Base-by-base conservation (phyloP, 2,797 vertebrate genomes). In the Euthynnus affinis region DNA sequence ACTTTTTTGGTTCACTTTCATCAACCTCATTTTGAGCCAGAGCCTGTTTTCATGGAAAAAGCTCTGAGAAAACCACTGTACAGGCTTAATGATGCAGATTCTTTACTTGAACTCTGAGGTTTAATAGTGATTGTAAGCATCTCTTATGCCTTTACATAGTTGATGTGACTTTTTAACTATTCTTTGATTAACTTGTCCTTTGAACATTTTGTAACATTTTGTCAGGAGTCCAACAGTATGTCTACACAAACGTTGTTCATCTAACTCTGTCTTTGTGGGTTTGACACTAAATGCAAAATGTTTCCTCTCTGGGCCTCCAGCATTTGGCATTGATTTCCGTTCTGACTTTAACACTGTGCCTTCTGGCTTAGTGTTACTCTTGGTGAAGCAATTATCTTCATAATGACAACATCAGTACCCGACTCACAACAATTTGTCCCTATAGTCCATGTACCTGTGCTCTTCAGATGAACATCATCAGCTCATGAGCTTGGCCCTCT, bases 321-420 rank as follows among this genome's bases (percentile, higher is more conserved):
- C 82, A 9, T 32, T 49, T 53, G 29, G 32, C 76, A 90, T 80
- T 63, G 83, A 89, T 84, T 83, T 32, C 37, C 76, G 52, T 80
- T 85, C 71, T 80, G 70, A 76, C 71, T 80, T 77, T 15, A 80
- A 80, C 61, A 71, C 59, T n/a, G 57, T 60, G 59, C 68, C 63
- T 72, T 63, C 48, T 46, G 65, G 73, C 68, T 74, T 53, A 66
- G 40, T 61, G 60, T 61, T 74, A 29, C 69, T 55, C 55, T 67
- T 59, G 44, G 34, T 78, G 84, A 85, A 71, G 73, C 78, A 83
- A 71, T 90, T 89, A 88, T 85, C 78, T 80, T 70, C 61, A 80
- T 85, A 84, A 89, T 88, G 81, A 87, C 76, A 73, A 71, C 80
- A 85, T 88, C 80, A 81, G 86, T 72, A 80, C 34, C 64, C 32